Base-by-base conservation (phyloP, 2,888 invertebrate genomes). In the Autographa pulchrina region DNA sequence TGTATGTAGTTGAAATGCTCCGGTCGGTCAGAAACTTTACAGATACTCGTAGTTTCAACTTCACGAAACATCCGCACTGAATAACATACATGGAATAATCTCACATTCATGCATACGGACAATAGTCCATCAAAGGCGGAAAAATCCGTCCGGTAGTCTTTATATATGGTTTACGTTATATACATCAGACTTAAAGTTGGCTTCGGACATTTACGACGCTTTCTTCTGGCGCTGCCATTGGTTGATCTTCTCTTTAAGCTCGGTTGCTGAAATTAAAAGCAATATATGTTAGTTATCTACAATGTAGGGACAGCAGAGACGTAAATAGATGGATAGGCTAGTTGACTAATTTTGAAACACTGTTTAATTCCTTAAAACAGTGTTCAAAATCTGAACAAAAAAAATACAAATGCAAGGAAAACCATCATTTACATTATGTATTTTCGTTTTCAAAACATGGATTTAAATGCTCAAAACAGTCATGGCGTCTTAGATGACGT, bases 221-320 rank as follows among this genome's bases (percentile, higher is more conserved):
- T 96, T 96, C 93, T 98, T 98, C 89, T 98, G 97, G 80, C 97
- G 97, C 90, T 98, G 98, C 99, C 99, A 99, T 86, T 97, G 97
- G 83, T 97, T 96, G 91, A 99, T 99, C 89, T 97, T 97, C 90
- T 98, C 97, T 94, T 98, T 99, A 78, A 99, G 96, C 88, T 99
- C 99, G 65, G 97, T 96, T 82, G 97, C 98, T 97, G 96, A 52
- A 96, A 76, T 71, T 65, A 61, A 38, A 65, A 62, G 54, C 66
- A 2, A 31, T 3, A 3, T 11, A 65, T 6, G n/a, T 73, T 67
- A 78, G 60, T 18, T 58, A 1, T 14, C n/a, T 9, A 16, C 0
- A 16, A 16, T 20, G 5, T 48, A 14, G 41, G 14, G 35, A 32
- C 18, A 18, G 9, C 52, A n/a, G 9, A 14, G 4, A 18, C 8